phyloP scores from a whole-genome alignment of 2,797 vertebrate species.

The Eulemur mongoz region DNA sequence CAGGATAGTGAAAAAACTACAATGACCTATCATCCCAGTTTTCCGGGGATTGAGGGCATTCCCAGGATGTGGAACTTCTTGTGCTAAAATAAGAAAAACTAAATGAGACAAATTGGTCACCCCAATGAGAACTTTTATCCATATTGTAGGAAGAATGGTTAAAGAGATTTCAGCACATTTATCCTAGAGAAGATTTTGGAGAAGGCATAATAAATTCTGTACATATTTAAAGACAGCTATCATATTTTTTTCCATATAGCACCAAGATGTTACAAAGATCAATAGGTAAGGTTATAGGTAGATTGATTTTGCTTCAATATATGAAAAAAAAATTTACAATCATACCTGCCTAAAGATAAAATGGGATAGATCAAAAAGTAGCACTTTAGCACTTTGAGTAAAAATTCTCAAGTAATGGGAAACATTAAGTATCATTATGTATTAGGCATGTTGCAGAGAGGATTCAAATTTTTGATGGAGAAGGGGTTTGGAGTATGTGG shows the following conservation, averaged over 20 bases:
- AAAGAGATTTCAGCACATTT: not conserved
- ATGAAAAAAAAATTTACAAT: not conserved
- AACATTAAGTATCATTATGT: not conserved
- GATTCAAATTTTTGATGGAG: not conserved
- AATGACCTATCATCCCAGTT: not conserved
- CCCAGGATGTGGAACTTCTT: not conserved
- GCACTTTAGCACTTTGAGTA: not conserved
- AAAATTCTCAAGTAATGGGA: not conserved
- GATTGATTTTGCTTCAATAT: not conserved
- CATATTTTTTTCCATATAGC: conserved; percentile 1
- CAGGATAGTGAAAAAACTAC: not conserved
- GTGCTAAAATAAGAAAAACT: not conserved
- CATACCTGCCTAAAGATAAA: not conserved
- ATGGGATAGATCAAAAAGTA: not conserved
- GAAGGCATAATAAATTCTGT: not conserved
- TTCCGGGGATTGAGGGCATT: not conserved
- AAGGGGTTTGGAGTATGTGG: not conserved
- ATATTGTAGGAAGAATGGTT: not conserved
- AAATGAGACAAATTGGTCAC: not conserved
- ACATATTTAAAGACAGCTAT: not conserved
- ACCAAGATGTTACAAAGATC: not conserved
- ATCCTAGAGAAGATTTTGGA: not conserved
- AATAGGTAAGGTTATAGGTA: not conserved
- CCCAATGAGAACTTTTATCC: not conserved
- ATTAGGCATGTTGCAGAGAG: not conserved